Evolutionary conservation across 1,140 invertebrate genomes (phyloP).

Genomic region (Bathynomus jamesi): DNA sequence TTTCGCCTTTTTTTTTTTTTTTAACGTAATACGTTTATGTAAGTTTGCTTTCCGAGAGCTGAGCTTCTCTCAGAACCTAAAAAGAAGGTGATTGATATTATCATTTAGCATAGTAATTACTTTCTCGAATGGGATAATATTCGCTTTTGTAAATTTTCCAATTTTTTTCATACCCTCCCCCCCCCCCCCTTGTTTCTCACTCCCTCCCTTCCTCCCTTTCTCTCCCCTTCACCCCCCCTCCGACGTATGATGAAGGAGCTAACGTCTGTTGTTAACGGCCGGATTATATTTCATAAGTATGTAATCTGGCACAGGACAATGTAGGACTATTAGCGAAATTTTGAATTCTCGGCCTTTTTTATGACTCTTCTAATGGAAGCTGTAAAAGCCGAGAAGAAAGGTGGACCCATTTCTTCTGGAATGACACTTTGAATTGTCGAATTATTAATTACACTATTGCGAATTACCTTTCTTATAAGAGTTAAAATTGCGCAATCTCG

Average conservation of each 20-base stretch:
- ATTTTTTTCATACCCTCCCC: neutral
- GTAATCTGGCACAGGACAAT: neutral
- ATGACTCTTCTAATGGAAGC: neutral
- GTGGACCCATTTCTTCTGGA: neutral
- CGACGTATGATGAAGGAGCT: neutral
- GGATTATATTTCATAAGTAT: neutral
- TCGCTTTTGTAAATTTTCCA: neutral
- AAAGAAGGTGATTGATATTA: neutral
- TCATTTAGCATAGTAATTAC: neutral
- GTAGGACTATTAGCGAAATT: neutral
- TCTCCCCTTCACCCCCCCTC: neutral
- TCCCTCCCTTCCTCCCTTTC: neutral
- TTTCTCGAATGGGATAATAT: neutral
- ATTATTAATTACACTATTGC: conserved; percentile 3
- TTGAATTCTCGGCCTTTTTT: neutral
- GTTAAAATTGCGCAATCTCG: too few relatives aligned
- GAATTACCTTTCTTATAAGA: too few relatives aligned
- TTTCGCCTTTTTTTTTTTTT: too few relatives aligned
- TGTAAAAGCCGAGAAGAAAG: neutral
- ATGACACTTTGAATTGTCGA: neutral
- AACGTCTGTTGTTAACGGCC: neutral
- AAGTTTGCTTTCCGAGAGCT: too few relatives aligned
- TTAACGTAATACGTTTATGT: too few relatives aligned
- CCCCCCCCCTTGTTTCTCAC: neutral
- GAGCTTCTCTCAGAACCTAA: neutral